A percentile compares a stretch with the other conserved stretches of the same genome.
These are phyloP conservation scores for Alcedo quadribrachys DNA, from an alignment of 2,797 vertebrate species.

Conservation along the genomic window DNA sequence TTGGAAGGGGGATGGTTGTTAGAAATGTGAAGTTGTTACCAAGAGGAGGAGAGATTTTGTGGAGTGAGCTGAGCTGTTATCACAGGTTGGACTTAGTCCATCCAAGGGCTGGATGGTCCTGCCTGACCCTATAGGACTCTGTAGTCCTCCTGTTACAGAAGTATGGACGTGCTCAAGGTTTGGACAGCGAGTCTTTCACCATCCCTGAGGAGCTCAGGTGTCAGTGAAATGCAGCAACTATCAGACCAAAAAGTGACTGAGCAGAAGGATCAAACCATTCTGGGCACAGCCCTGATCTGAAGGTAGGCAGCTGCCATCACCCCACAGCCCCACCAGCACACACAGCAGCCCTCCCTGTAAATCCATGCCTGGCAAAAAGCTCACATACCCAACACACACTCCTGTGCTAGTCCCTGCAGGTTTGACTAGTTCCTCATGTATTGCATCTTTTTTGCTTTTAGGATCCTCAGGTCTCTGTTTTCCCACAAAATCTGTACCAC, in stretches of 20 bases:
- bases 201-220: not conserved
- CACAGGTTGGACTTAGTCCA: not conserved
- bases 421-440: not conserved
- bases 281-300: not conserved
- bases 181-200: not conserved
- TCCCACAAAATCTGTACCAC: not conserved
- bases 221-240: not conserved
- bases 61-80: not conserved
- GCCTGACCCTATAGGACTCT: rapidly evolving
- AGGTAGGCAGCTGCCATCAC: not conserved
- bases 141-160: not conserved
- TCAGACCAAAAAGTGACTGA: not conserved
- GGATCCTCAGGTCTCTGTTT: not conserved
- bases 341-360: not conserved
- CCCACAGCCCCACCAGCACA: not conserved
- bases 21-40: not conserved
- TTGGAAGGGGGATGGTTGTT: not conserved
- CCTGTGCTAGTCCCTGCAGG: not conserved
- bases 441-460: not conserved
- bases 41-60: not conserved
- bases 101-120: rapidly evolving
- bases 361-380: not conserved
- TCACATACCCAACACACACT: not conserved
- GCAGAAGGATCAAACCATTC: not conserved
- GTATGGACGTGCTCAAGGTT: no score